Conservation (phyloP, 35 echinoderm and acorn worm species). For the Ophiothrix spiculata region DNA sequence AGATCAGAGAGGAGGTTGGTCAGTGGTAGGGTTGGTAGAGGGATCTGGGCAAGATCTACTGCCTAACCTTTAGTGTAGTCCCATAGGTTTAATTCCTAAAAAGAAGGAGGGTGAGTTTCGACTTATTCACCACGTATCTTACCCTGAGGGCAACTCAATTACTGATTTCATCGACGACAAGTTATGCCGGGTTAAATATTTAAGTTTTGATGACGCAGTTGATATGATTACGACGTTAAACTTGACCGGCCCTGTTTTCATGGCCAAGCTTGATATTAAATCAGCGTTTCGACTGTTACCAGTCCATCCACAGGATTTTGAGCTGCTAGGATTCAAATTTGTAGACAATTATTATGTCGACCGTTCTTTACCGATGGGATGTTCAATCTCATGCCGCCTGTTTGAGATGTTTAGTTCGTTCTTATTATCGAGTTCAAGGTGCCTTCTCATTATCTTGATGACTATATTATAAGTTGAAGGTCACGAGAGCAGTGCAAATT, state of each 20-base stretch:
- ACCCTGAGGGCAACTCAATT: constrained; percentile 22
- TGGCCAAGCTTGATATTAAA: constrained; percentile 49
- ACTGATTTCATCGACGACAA: constrained; percentile 28
- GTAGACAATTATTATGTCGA: too few species aligned
- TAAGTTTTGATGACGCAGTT: constrained; percentile 25
- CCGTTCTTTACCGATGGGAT: constrained; percentile 22
- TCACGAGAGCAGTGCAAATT: too few species aligned
- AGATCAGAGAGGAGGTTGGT: too few species aligned
- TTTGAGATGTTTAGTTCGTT: neutral
- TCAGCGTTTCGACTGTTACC: constrained; percentile 39
- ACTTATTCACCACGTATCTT: constrained; percentile 30
- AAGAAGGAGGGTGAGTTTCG: neutral
- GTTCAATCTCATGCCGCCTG: neutral
- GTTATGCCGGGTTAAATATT: constrained; percentile 12
- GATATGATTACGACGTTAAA: too few species aligned
- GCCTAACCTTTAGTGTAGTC: too few species aligned
- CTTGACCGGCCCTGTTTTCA: neutral
- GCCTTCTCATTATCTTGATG: too few species aligned
- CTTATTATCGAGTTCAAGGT: too few species aligned
- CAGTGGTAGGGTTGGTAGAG: too few species aligned
- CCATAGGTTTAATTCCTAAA: constrained; percentile 43
- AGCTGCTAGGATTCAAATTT: too few species aligned
- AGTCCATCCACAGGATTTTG: too few species aligned
- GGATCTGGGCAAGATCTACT: too few species aligned
- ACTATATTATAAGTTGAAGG: too few species aligned